Evolutionary conservation across 1,140 invertebrate genomes (phyloP).

Genomic region (Drosophila malerkotliana): DNA sequence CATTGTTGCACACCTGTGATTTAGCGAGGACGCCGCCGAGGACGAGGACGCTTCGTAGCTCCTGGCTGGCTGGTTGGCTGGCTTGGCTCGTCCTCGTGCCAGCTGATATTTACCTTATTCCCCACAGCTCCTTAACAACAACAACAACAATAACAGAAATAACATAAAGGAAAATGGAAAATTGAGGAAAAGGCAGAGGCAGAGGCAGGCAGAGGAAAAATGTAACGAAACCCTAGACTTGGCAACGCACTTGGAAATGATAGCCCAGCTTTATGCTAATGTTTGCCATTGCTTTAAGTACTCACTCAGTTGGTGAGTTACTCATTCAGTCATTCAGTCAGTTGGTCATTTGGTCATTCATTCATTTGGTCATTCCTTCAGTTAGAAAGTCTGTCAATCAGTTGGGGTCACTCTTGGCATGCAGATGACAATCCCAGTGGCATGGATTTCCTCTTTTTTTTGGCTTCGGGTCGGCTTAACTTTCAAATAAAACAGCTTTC

Average conservation of each 20-base stretch:
- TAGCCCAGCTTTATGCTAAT: slow-evolving; percentile 81
- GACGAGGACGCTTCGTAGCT: slow-evolving; percentile 35
- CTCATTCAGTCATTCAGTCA: slow-evolving; percentile 27
- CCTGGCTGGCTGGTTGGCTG: slow-evolving; percentile 8
- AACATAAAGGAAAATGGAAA: slow-evolving; percentile 30
- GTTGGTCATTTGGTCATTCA: slow-evolving; percentile 8
- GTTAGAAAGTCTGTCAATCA: background rate
- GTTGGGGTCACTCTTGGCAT: slow-evolving; percentile 38
- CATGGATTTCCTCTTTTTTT: slow-evolving; percentile 1
- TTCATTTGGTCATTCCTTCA: background rate
- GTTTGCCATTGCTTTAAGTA: slow-evolving; percentile 70
- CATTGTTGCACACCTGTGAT: slow-evolving; percentile 73
- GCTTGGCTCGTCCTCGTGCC: slow-evolving; percentile 41
- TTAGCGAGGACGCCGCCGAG: slow-evolving; percentile 60
- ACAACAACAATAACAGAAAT: slow-evolving; percentile 10
- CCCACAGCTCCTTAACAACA: slow-evolving; percentile 33
- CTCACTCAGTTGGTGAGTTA: slow-evolving; percentile 45
- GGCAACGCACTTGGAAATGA: slow-evolving; percentile 72
- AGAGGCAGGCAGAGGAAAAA: slow-evolving; percentile 1
- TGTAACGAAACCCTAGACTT: slow-evolving; percentile 62
- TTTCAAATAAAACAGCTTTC: slow-evolving; percentile 41
- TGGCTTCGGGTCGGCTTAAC: slow-evolving; percentile 21
- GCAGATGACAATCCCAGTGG: slow-evolving; percentile 41
- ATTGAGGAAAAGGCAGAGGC: slow-evolving; percentile 16
- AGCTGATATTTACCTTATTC: slow-evolving; percentile 78